These are phyloP conservation scores for Caenorhabditis virilis DNA, from an alignment of 2,888 invertebrate genomes.

Conservation along the genomic window DNA sequence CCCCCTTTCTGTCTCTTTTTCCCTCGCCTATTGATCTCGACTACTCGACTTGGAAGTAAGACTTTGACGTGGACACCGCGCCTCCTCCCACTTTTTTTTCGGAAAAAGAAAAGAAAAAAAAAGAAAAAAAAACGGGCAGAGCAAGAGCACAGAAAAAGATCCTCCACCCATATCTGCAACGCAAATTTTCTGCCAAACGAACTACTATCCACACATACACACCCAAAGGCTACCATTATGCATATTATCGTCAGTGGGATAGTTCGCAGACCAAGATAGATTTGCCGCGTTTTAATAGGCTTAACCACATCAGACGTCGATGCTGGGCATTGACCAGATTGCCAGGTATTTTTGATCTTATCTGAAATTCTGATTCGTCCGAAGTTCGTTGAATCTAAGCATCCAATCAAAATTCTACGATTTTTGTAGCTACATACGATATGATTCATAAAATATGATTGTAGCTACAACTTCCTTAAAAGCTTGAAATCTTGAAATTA, in stretches of 20 bases:
- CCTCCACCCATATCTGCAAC: not conserved
- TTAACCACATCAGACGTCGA: conserved; percentile 9
- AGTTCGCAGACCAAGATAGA: conserved; percentile 39
- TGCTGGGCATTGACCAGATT: conserved; percentile 67
- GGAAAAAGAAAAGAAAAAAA: not conserved
- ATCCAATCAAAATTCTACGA: too few relatives aligned
- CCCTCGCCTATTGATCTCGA: conserved; percentile 31
- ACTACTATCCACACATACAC: too few relatives aligned
- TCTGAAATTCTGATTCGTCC: too few relatives aligned
- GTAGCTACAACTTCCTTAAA: too few relatives aligned
- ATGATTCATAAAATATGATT: too few relatives aligned
- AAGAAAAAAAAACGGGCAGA: not conserved
- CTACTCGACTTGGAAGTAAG: conserved; percentile 27
- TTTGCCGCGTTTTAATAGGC: conserved; percentile 5
- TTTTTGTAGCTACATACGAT: too few relatives aligned
- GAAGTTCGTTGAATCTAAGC: too few relatives aligned
- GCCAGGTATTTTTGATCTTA: conserved; percentile 58
- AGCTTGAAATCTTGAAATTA: too few relatives aligned
- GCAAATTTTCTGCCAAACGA: not conserved
- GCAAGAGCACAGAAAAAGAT: not conserved
- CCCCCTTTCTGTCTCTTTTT: conserved; percentile 13
- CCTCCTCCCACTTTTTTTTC: conserved; percentile 29
- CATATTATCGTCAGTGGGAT: conserved; percentile 32
- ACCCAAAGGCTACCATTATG: too few relatives aligned
- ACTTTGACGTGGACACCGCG: conserved; percentile 24